Percentiles rank a stretch among this genome's conserved stretches.
These are phyloP conservation scores for Drosophila tripunctata DNA, from an alignment of 2,888 invertebrate species.

Conservation along the genomic window DNA sequence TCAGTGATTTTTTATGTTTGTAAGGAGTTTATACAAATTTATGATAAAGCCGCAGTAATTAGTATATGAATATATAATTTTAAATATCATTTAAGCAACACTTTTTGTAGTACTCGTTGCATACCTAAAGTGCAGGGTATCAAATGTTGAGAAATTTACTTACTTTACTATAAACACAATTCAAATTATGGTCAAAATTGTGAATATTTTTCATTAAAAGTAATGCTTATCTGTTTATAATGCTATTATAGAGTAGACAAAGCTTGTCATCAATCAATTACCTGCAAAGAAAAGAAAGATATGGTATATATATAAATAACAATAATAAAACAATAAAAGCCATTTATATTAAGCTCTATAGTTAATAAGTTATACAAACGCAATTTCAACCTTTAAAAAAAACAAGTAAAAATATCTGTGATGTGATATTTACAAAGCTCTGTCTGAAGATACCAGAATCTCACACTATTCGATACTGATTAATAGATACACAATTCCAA, in stretches of 20 bases:
- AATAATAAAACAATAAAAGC: background rate
- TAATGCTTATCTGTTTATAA: background rate
- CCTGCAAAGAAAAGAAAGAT: slow-evolving; percentile 32
- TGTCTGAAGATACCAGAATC: background rate
- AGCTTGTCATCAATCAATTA: slow-evolving; percentile 30
- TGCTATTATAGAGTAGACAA: slow-evolving; percentile 4
- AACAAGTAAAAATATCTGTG: no score
- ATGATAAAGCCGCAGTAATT: no score
- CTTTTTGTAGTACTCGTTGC: no score
- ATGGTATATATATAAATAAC: background rate
- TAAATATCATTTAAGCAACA: background rate
- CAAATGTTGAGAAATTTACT: background rate
- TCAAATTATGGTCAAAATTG: background rate
- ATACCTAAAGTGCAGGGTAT: background rate
- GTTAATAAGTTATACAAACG: no score
- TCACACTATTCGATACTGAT: background rate
- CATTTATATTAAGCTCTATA: no score
- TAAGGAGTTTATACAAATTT: no score
- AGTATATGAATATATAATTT: no score
- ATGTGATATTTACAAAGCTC: no score
- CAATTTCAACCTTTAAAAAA: no score
- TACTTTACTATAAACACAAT: no score
- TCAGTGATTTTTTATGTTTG: no score
- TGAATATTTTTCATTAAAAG: background rate
- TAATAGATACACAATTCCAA: background rate